These are phyloP conservation scores for Auanema sp. DNA, from an alignment of 2,888 invertebrate genomes.

Conservation along the genomic window DNA sequence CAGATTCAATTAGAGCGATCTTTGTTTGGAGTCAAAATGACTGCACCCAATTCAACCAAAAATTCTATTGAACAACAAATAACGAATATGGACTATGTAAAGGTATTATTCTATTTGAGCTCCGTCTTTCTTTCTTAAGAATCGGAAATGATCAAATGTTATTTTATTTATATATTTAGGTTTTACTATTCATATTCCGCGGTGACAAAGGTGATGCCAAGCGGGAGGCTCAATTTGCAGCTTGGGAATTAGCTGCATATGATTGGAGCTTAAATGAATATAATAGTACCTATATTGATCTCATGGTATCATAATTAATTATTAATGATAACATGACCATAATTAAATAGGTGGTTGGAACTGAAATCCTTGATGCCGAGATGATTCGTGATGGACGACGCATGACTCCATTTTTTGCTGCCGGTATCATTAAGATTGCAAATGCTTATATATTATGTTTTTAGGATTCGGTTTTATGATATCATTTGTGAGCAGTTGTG, in stretches of 20 bases:
- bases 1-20: slow-evolving; percentile 53
- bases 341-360: slow-evolving; percentile 51
- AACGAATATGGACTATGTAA: slow-evolving; percentile 58
- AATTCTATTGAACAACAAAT: slow-evolving; percentile 32
- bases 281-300: slow-evolving; percentile 41
- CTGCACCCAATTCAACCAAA: slow-evolving; percentile 26
- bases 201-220: slow-evolving; percentile 50
- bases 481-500: slow-evolving; percentile 52
- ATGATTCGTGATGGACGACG: slow-evolving; percentile 60
- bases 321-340: not conserved
- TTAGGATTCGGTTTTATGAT: slow-evolving; percentile 55
- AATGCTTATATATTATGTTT: not conserved
- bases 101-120: slow-evolving; percentile 27
- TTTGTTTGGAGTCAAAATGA: slow-evolving; percentile 50
- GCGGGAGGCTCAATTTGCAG: slow-evolving; percentile 46
- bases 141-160: slow-evolving; percentile 3
- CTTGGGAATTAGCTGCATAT: slow-evolving; percentile 56
- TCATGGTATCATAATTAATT: slow-evolving; percentile 17
- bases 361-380: slow-evolving; percentile 58
- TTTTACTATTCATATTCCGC: slow-evolving; percentile 60
- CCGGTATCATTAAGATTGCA: slow-evolving; percentile 29
- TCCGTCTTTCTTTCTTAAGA: not conserved
- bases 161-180: slow-evolving; percentile 27
- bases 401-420: slow-evolving; percentile 61
- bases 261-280: slow-evolving; percentile 46